Evolutionary conservation across 2,888 invertebrate genomes (phyloP).

Genomic region (Mechanitis mazaeus): DNA sequence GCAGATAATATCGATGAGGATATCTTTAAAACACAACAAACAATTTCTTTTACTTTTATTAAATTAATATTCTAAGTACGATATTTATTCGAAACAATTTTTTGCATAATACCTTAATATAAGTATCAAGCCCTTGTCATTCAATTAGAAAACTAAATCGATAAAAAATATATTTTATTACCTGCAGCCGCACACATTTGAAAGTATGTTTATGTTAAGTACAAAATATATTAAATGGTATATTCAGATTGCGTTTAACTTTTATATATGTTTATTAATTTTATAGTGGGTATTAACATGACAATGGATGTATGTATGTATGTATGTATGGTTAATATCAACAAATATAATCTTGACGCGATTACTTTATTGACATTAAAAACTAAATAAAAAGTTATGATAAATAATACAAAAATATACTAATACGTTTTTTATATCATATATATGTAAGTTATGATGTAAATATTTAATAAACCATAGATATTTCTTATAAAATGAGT

Average conservation of each 20-base stretch:
- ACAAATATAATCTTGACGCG: not conserved
- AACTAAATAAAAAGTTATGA: not conserved
- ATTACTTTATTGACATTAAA: not conserved
- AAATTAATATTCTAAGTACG: too few species aligned
- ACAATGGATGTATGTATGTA: not conserved
- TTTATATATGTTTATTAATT: constrained; percentile 8
- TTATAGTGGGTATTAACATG: constrained; percentile 1
- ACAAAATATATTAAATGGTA: constrained; percentile 19
- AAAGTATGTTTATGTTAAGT: constrained; percentile 27
- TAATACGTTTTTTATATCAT: too few species aligned
- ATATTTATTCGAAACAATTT: constrained; percentile 1
- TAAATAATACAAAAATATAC: not conserved
- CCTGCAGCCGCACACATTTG: constrained; percentile 15
- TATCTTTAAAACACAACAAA: too few species aligned
- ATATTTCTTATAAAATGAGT: constrained; percentile 1
- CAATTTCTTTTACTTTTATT: too few species aligned
- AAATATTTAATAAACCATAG: too few species aligned
- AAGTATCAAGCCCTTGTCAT: constrained; percentile 15
- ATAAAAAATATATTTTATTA: constrained; percentile 28
- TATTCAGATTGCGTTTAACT: constrained; percentile 10
- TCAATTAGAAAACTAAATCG: constrained; percentile 24
- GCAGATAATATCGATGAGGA: too few species aligned
- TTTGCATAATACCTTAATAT: constrained; percentile 11
- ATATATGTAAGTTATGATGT: too few species aligned
- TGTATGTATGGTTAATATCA: not conserved